These are phyloP conservation scores for Podarcis muralis DNA, from an alignment of 2,113 vertebrate species.

Conservation along the genomic window DNA sequence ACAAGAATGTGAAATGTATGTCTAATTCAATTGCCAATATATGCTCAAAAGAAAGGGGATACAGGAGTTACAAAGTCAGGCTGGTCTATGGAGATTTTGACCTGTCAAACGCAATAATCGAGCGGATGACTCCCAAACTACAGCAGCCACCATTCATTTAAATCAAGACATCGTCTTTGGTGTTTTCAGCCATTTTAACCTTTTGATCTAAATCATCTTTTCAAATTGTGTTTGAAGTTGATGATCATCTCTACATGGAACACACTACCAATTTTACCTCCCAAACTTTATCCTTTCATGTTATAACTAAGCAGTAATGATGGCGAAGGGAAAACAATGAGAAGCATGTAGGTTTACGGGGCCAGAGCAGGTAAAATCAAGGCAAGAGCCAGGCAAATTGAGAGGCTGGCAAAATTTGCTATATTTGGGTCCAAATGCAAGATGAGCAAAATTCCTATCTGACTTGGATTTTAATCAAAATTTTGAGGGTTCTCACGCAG, in stretches of 20 bases:
- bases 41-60: not conserved
- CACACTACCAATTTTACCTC: not conserved
- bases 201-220: constrained; percentile 18
- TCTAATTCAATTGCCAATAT: constrained; percentile 3
- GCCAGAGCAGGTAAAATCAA: not conserved
- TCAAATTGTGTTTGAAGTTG: constrained; percentile 25
- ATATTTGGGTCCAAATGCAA: not conserved
- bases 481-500: not conserved
- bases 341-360: not conserved
- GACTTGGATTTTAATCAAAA: not conserved
- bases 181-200: constrained; percentile 11
- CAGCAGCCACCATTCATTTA: not conserved
- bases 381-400: not conserved
- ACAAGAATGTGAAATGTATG: not conserved
- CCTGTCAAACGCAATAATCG: not conserved
- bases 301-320: not conserved
- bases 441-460: not conserved
- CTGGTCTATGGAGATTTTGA: not conserved
- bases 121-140: not conserved
- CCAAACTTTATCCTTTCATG: not conserved
- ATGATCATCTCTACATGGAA: constrained; percentile 3
- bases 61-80: not conserved
- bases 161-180: not conserved
- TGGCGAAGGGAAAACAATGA: not conserved
- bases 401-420: not conserved